Percentiles rank a stretch among this genome's conserved stretches.
Evolutionary conservation across 2,113 vertebrate genomes (phyloP).

Genomic region (Xiphophorus couchianus): DNA sequence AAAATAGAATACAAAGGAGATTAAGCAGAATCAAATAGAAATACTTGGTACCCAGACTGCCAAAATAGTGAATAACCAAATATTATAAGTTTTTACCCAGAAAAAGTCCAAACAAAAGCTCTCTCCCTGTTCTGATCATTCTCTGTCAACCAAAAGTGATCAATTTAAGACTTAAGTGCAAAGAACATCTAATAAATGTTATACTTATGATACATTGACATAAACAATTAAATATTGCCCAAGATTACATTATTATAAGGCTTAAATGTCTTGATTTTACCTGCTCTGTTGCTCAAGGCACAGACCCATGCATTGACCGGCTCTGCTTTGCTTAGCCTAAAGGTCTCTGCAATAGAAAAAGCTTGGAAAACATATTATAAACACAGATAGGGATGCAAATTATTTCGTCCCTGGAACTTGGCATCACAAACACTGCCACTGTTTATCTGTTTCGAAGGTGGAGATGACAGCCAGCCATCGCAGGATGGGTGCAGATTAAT

Average conservation of each 20-base stretch:
- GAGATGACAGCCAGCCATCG: background rate
- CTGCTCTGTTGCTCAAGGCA: conserved; percentile 11
- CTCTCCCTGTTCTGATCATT: conserved; percentile 23
- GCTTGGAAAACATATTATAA: conserved; percentile 14
- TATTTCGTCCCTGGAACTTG: conserved; percentile 14
- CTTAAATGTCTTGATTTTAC: conserved; percentile 25
- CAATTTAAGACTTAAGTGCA: background rate
- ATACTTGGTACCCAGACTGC: background rate
- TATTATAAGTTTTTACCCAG: conserved; percentile 30
- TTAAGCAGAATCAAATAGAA: background rate
- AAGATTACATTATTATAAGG: background rate
- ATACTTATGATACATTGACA: background rate
- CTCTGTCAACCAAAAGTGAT: conserved; percentile 20
- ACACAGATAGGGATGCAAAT: conserved; percentile 72
- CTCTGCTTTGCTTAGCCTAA: conserved; percentile 45
- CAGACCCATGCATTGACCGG: conserved; percentile 6
- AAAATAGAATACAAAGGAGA: background rate
- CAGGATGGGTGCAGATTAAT: background rate
- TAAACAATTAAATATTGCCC: background rate
- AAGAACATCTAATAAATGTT: background rate
- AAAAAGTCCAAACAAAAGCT: conserved; percentile 28
- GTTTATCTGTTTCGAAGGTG: conserved; percentile 18
- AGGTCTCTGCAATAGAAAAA: conserved; percentile 5
- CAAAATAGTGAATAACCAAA: background rate
- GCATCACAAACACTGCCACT: conserved; percentile 14